A percentile compares a stretch with the other conserved stretches of the same genome.
These are phyloP conservation scores for Habrosyne pyritoides DNA, from an alignment of 2,888 invertebrate genomes.

Conservation along the genomic window DNA sequence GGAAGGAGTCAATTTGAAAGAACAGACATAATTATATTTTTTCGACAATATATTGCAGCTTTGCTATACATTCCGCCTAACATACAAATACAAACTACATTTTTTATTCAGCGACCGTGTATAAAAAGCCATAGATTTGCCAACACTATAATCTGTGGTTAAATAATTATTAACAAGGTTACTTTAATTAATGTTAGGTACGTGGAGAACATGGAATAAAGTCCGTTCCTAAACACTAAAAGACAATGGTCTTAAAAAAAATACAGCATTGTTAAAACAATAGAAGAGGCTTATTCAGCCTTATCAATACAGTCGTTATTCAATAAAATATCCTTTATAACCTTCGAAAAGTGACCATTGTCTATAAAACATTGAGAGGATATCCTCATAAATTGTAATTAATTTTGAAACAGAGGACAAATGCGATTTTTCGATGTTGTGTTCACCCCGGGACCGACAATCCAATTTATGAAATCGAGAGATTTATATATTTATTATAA, in stretches of 20 bases:
- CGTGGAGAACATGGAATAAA: slow-evolving; percentile 29
- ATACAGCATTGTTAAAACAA: not conserved
- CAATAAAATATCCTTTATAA: slow-evolving; percentile 7
- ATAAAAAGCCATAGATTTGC: slow-evolving; percentile 69
- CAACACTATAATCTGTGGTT: slow-evolving; percentile 56
- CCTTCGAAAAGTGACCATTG: slow-evolving; percentile 8
- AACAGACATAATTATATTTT: slow-evolving; percentile 10
- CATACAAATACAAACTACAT: slow-evolving; percentile 69
- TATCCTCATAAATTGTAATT: slow-evolving; percentile 10
- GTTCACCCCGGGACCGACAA: slow-evolving; percentile 45
- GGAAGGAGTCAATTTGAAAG: slow-evolving; percentile 36
- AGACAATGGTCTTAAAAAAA: slow-evolving; percentile 14
- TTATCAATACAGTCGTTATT: slow-evolving; percentile 3
- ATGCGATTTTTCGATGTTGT: slow-evolving; percentile 54
- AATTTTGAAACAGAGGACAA: slow-evolving; percentile 29
- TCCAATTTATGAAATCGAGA: slow-evolving; percentile 60
- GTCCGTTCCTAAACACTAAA: not conserved
- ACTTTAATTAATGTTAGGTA: slow-evolving; percentile 38
- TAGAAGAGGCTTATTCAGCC: not conserved
- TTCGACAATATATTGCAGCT: slow-evolving; percentile 58
- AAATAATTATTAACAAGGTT: slow-evolving; percentile 54
- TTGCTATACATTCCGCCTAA: slow-evolving; percentile 66
- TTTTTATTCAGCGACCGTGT: slow-evolving; percentile 62
- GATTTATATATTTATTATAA: slow-evolving; percentile 31
- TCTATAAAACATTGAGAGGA: slow-evolving; percentile 11